Evolutionary conservation across 2,888 invertebrate species (phyloP).

Genomic region (Junonia oenone): DNA sequence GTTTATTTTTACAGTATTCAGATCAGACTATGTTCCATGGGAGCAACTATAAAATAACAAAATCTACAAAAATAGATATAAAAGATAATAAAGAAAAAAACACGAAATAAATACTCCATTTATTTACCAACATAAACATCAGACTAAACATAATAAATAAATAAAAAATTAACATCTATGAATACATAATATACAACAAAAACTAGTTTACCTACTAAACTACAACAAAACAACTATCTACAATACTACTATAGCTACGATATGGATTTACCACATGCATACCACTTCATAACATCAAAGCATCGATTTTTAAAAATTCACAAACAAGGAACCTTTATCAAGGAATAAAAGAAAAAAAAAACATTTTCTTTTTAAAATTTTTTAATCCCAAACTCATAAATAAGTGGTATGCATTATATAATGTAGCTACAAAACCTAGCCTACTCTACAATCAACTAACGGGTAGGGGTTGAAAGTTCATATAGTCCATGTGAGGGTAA

Average conservation of each 20-base stretch:
- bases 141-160: too few relatives aligned
- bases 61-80: too few relatives aligned
- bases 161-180: too few relatives aligned
- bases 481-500: slow-evolving; percentile 62
- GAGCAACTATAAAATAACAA: too few relatives aligned
- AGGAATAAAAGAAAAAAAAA: not conserved
- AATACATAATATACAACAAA: too few relatives aligned
- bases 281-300: slow-evolving; percentile 33
- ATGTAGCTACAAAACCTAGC: slow-evolving; percentile 30
- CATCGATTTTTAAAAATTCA: not conserved
- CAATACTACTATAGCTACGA: slow-evolving; percentile 50
- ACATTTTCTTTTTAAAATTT: not conserved
- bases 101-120: not conserved
- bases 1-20: too few relatives aligned
- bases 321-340: not conserved
- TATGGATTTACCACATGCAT: slow-evolving; percentile 64
- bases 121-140: not conserved
- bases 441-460: slow-evolving; percentile 50
- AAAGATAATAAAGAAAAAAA: too few relatives aligned
- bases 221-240: slow-evolving; percentile 2
- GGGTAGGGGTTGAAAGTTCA: slow-evolving; percentile 64
- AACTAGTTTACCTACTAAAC: too few relatives aligned
- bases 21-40: too few relatives aligned
- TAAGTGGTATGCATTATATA: slow-evolving; percentile 48
- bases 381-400: not conserved